Percentiles rank a stretch among this genome's conserved stretches.
Conservation (phyloP, 2,113 vertebrate genomes). For the Neodon shergylaensis region DNA sequence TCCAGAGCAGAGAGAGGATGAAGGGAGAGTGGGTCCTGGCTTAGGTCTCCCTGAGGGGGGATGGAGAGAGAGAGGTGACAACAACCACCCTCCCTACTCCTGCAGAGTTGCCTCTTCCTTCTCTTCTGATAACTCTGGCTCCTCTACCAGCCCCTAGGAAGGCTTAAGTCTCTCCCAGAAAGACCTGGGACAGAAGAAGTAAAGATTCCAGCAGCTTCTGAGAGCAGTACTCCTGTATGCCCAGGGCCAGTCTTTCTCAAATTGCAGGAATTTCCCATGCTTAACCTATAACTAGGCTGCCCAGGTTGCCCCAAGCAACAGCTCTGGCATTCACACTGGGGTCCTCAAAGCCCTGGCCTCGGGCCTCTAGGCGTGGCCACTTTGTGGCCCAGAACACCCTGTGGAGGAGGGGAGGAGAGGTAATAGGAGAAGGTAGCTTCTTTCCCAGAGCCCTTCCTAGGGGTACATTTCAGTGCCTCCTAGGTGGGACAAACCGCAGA, state of each 20-base stretch:
- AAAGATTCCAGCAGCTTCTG: not conserved
- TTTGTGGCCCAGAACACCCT: not conserved
- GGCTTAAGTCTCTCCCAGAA: not conserved
- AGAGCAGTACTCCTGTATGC: not conserved
- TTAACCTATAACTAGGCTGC: not conserved
- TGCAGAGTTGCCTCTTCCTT: not conserved
- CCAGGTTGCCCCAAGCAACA: constrained; percentile 48
- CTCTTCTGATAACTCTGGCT: not conserved
- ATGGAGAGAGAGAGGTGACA: not conserved
- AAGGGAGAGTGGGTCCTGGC: too few species aligned
- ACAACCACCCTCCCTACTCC: rapidly evolving
- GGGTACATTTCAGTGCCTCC: not conserved
- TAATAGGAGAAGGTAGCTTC: not conserved
- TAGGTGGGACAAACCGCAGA: not conserved
- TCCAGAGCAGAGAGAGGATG: too few species aligned
- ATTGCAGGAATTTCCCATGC: constrained; percentile 36
- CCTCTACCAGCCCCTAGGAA: not conserved
- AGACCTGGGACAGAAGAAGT: not conserved
- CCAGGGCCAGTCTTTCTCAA: not conserved
- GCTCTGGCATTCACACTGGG: constrained; percentile 47
- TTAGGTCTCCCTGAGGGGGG: not conserved
- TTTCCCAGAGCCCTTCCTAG: not conserved
- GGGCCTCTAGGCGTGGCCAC: not conserved
- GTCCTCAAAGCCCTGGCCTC: not conserved
- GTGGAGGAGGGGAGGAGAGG: not conserved